Percentiles rank a stretch among this genome's conserved stretches.
Evolutionary conservation across 2,797 vertebrate species (phyloP).

Genomic region (Diceros bicornis): DNA sequence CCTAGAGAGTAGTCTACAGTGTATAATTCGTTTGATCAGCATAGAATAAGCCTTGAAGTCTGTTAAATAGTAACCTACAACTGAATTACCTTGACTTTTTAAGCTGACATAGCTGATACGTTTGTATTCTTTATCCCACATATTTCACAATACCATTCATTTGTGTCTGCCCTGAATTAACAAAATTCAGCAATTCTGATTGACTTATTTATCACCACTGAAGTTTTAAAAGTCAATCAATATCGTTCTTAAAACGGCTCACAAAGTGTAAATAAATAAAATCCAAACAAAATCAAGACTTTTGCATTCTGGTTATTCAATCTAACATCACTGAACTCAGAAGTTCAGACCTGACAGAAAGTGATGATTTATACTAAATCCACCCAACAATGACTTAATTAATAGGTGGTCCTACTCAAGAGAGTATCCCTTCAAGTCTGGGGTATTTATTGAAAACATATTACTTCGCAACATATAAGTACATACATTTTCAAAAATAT

Average conservation of each 20-base stretch:
- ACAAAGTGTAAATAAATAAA: constrained; percentile 10
- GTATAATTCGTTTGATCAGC: constrained; percentile 71
- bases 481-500: not conserved
- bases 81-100: constrained; percentile 51
- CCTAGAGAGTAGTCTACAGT: constrained; percentile 56
- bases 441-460: not conserved
- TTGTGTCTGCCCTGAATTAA: not conserved
- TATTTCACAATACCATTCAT: not conserved
- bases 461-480: not conserved
- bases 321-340: not conserved
- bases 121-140: not conserved
- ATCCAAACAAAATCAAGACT: constrained; percentile 8
- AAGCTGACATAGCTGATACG: not conserved
- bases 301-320: not conserved
- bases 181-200: not conserved
- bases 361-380: not conserved
- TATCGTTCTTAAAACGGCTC: not conserved
- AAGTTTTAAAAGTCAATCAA: constrained; percentile 15
- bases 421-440: not conserved
- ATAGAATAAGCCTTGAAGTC: constrained; percentile 65
- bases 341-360: not conserved
- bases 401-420: not conserved
- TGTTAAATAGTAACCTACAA: constrained; percentile 65
- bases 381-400: not conserved
- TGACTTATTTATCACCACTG: not conserved